These are phyloP conservation scores for Aegypius monachus DNA, from an alignment of 2,113 vertebrate genomes.

Conservation along the genomic window DNA sequence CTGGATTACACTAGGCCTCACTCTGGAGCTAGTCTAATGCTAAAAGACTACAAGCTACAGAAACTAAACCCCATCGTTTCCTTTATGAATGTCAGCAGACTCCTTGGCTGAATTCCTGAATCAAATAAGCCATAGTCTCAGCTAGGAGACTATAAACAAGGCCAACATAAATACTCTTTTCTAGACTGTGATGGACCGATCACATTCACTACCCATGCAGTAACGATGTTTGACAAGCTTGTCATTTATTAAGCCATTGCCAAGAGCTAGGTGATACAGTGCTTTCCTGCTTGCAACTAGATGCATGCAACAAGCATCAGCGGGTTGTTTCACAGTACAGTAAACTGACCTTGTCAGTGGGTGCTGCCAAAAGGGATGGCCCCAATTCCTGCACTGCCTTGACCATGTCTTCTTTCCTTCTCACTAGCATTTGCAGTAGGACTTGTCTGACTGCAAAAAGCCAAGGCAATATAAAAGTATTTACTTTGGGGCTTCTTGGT, in stretches of 20 bases:
- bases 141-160: not conserved
- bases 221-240: not conserved
- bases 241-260: not conserved
- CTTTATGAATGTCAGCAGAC: not conserved
- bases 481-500: not conserved
- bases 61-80: not conserved
- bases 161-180: not conserved
- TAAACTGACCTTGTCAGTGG: not conserved
- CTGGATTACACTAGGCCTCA: not conserved
- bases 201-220: not conserved
- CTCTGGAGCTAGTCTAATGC: not conserved
- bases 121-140: not conserved
- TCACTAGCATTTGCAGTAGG: not conserved
- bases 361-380: not conserved
- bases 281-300: not conserved
- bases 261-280: not conserved
- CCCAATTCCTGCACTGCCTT: not conserved
- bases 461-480: not conserved
- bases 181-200: not conserved
- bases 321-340: not conserved
- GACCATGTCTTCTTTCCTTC: not conserved
- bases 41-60: not conserved
- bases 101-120: not conserved
- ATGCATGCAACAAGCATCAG: not conserved
- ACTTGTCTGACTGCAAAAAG: not conserved